These are phyloP conservation scores for Scylla paramamosain DNA, from an alignment of 1,140 invertebrate genomes.

Conservation along the genomic window DNA sequence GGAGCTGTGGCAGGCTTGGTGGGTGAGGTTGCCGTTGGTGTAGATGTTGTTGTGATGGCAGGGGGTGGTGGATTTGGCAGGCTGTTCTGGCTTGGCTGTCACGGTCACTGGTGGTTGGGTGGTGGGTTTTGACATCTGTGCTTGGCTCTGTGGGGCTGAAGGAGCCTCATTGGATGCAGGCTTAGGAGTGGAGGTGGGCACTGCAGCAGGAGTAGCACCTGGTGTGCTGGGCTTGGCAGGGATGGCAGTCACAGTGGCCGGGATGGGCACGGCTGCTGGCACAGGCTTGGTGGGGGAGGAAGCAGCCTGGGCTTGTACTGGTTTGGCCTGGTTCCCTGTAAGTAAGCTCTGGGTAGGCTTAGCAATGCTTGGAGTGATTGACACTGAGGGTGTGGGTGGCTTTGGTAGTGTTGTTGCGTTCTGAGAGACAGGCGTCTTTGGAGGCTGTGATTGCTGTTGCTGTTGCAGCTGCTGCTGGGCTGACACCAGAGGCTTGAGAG, in stretches of 20 bases:
- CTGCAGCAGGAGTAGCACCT: not conserved
- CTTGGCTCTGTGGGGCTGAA: conserved; percentile 15
- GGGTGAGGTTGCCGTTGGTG: conserved; percentile 24
- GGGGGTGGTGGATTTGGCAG: conserved; percentile 50
- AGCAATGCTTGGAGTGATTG: conserved; percentile 51
- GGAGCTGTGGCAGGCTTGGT: conserved; percentile 46
- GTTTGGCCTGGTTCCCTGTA: conserved; percentile 53
- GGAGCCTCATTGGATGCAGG: conserved; percentile 6
- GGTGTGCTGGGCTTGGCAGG: conserved; percentile 51
- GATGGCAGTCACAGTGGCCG: conserved; percentile 63
- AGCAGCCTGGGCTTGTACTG: conserved; percentile 56
- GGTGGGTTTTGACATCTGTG: conserved; percentile 36
- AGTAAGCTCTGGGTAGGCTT: conserved; percentile 25
- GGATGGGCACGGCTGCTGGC: conserved; percentile 69
- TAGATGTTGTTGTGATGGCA: not conserved
- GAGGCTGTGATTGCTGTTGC: conserved; percentile 46
- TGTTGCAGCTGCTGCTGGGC: conserved; percentile 37
- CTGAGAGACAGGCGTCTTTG: conserved; percentile 42
- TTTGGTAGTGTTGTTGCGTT: conserved; percentile 54
- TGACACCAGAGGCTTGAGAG: conserved; percentile 79
- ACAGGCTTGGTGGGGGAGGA: conserved; percentile 59
- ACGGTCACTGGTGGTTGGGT: conserved; percentile 29
- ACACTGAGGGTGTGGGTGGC: conserved; percentile 18
- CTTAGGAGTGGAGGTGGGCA: not conserved
- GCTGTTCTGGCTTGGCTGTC: conserved; percentile 48